These are phyloP conservation scores for Oscheius sp. DNA, from an alignment of 2,888 invertebrate species.

Conservation along the genomic window DNA sequence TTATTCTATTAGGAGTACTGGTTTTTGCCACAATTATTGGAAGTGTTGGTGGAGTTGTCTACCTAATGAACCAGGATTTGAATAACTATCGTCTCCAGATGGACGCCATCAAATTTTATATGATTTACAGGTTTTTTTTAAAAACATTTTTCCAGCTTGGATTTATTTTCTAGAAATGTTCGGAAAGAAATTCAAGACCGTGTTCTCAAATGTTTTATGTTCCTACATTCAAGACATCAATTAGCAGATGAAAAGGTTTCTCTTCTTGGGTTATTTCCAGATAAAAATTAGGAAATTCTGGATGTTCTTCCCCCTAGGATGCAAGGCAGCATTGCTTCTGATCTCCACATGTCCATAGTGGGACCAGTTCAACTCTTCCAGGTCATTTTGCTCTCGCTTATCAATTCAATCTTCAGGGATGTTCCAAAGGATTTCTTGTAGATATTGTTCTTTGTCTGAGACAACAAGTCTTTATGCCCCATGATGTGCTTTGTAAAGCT, in stretches of 20 bases:
- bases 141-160: too few species aligned
- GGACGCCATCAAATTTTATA: slow-evolving; percentile 68
- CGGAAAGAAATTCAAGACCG: slow-evolving; percentile 56
- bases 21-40: slow-evolving; percentile 69
- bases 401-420: slow-evolving; percentile 35
- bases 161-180: slow-evolving; percentile 58
- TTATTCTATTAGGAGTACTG: slow-evolving; percentile 42
- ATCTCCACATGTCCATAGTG: slow-evolving; percentile 62
- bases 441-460: slow-evolving; percentile 62
- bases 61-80: slow-evolving; percentile 61
- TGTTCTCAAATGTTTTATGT: slow-evolving; percentile 61
- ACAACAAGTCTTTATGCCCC: slow-evolving; percentile 64
- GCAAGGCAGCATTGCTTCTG: slow-evolving; percentile 61
- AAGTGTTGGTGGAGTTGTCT: slow-evolving; percentile 63
- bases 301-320: slow-evolving; percentile 59
- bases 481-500: slow-evolving; percentile 60
- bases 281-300: slow-evolving; percentile 51
- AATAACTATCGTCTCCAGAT: slow-evolving; percentile 59
- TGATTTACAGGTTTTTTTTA: slow-evolving; percentile 62
- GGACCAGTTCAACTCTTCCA: slow-evolving; percentile 49
- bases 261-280: not conserved
- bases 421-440: slow-evolving; percentile 58
- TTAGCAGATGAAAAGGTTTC: slow-evolving; percentile 48
- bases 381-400: slow-evolving; percentile 26
- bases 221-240: slow-evolving; percentile 55